Evolutionary conservation across 2,888 invertebrate species (phyloP).

Genomic region (Tachina grossa): DNA sequence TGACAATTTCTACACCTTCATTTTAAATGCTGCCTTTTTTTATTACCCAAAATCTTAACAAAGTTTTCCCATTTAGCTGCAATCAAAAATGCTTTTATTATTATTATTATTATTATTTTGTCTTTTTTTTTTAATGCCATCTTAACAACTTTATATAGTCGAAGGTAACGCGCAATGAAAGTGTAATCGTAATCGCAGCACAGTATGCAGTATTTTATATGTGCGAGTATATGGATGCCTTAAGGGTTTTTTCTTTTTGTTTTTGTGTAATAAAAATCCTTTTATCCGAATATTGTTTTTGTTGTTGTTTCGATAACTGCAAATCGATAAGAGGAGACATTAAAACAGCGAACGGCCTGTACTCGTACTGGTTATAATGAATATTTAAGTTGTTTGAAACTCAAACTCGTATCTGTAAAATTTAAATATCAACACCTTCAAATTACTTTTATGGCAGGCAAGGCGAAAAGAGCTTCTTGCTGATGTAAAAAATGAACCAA

Average conservation of each 20-base stretch:
- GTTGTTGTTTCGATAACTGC: constrained; percentile 32
- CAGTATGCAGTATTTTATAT: constrained; percentile 7
- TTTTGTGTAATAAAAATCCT: constrained; percentile 65
- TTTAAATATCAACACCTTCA: constrained; percentile 82
- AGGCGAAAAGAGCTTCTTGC: not conserved
- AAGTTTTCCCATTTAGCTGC: constrained; percentile 63
- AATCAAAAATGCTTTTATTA: constrained; percentile 59
- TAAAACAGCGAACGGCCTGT: constrained; percentile 15
- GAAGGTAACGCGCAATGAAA: constrained; percentile 25
- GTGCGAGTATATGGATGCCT: not conserved
- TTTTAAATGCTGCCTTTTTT: constrained; percentile 39
- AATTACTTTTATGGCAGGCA: constrained; percentile 75
- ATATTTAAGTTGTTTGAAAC: constrained; percentile 13
- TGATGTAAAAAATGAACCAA: not conserved
- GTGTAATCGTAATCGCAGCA: not conserved
- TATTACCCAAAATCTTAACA: constrained; percentile 39
- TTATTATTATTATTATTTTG: constrained; percentile 25
- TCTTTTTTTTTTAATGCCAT: not conserved
- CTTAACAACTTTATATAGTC: constrained; percentile 59
- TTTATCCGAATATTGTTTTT: constrained; percentile 57
- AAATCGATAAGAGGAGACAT: constrained; percentile 79
- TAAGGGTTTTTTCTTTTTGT: constrained; percentile 1
- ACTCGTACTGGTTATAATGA: constrained; percentile 4
- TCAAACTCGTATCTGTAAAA: constrained; percentile 75
- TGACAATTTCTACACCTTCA: constrained; percentile 52